These are phyloP conservation scores for Kryptolebias marmoratus DNA, from an alignment of 2,113 vertebrate genomes.

Conservation along the genomic window DNA sequence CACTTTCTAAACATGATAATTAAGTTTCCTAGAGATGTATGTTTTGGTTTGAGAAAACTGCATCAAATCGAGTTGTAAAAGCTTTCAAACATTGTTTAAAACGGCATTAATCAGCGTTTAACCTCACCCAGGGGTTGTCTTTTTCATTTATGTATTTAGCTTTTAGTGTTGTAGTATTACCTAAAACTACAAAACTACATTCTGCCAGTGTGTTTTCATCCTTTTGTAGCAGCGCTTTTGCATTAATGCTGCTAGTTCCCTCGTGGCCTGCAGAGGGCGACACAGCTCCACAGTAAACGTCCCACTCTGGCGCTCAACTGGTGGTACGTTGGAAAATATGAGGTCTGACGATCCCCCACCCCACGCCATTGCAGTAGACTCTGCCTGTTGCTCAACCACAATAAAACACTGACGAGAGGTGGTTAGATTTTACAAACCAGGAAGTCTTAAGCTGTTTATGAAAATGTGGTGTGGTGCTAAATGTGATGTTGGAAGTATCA, in stretches of 20 bases:
- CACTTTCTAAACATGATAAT: not conserved
- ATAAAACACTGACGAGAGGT: constrained; percentile 3
- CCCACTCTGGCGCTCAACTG: not conserved
- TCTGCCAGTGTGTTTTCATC: constrained; percentile 12
- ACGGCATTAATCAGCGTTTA: constrained; percentile 28
- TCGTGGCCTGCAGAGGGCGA: constrained; percentile 53
- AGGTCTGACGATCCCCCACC: too few relatives aligned
- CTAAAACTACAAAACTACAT: not conserved
- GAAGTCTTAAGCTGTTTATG: not conserved
- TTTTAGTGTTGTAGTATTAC: constrained; percentile 30
- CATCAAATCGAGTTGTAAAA: constrained; percentile 14
- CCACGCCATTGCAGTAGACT: constrained; percentile 8
- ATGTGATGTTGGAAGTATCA: not conserved
- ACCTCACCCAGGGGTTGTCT: not conserved
- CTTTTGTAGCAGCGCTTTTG: constrained; percentile 1
- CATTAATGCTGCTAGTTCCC: not conserved
- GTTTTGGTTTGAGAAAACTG: constrained; percentile 41
- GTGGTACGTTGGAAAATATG: constrained; percentile 7
- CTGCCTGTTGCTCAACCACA: constrained; percentile 17
- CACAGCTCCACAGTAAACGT: constrained; percentile 22
- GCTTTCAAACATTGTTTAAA: constrained; percentile 41
- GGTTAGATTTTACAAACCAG: not conserved
- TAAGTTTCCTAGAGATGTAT: constrained; percentile 14
- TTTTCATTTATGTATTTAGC: constrained; percentile 36
- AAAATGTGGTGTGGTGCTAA: not conserved